These are phyloP conservation scores for Xiphias gladius DNA, from an alignment of 2,113 vertebrate species.

Conservation along the genomic window DNA sequence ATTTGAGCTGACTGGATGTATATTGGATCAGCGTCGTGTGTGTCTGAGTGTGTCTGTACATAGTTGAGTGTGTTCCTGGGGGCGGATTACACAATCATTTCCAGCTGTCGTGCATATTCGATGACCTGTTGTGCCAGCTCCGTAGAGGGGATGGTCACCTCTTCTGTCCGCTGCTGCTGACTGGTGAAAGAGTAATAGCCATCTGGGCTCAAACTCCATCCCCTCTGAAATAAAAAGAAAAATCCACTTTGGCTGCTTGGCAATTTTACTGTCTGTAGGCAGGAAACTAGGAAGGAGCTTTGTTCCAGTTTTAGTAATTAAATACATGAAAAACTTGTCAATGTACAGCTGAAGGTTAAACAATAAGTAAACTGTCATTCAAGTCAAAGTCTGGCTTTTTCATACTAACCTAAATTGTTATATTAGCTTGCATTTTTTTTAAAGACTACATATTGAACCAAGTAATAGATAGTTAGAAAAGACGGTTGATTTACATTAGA, in stretches of 20 bases:
- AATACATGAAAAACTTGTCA: not conserved
- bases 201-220: slow-evolving; percentile 89
- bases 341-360: not conserved
- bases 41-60: slow-evolving; percentile 61
- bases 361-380: not conserved
- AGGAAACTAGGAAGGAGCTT: not conserved
- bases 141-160: slow-evolving; percentile 92
- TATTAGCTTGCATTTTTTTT: not conserved
- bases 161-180: slow-evolving; percentile 93
- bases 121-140: slow-evolving; percentile 95
- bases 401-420: not conserved
- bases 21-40: slow-evolving; percentile 33
- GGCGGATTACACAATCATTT: slow-evolving; percentile 92
- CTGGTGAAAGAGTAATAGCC: slow-evolving; percentile 91
- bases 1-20: slow-evolving; percentile 42
- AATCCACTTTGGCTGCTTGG: slow-evolving; percentile 5
- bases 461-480: not conserved
- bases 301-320: not conserved
- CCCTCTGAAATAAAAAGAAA: slow-evolving; percentile 83
- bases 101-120: slow-evolving; percentile 94
- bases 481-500: not conserved
- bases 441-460: not conserved
- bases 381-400: not conserved
- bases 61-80: slow-evolving; percentile 61
- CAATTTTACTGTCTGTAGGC: not conserved